Conservation (phyloP, 2,113 vertebrate species). For the Serinus canaria region DNA sequence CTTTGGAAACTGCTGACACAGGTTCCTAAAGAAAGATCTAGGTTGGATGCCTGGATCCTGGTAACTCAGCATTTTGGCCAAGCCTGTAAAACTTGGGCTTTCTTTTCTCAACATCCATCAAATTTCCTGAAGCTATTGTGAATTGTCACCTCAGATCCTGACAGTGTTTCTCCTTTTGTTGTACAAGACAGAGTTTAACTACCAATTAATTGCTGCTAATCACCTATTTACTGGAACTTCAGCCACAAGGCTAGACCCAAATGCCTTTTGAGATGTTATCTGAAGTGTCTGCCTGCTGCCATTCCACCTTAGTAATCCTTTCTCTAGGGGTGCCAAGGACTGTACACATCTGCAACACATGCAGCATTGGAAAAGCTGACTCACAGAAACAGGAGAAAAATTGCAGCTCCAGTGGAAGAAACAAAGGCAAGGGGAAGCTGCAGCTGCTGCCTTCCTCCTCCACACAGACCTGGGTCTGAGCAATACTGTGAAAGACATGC, state of each 20-base stretch:
- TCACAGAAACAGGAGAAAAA: not conserved
- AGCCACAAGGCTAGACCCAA: not conserved
- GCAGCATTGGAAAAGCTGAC: not conserved
- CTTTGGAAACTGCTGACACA: not conserved
- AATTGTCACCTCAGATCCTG: not conserved
- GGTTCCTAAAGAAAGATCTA: not conserved
- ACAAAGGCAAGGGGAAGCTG: not conserved
- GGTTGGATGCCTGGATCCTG: not conserved
- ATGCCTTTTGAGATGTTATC: not conserved
- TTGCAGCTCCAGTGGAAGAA: not conserved
- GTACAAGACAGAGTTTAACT: not conserved
- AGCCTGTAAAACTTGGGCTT: not conserved
- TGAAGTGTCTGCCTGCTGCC: not conserved
- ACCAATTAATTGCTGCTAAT: not conserved
- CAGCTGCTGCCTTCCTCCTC: not conserved
- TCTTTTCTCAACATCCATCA: not conserved
- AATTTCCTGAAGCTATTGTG: not conserved
- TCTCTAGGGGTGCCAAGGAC: not conserved
- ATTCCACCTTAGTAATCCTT: not conserved
- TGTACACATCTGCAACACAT: rapidly evolving
- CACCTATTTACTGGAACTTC: not conserved
- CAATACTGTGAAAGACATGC: not conserved
- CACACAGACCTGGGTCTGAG: not conserved
- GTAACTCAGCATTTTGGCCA: not conserved
- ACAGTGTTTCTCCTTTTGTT: not conserved